phyloP scores from a whole-genome alignment of 2,113 vertebrate species.

The Coptodon rendalli region DNA sequence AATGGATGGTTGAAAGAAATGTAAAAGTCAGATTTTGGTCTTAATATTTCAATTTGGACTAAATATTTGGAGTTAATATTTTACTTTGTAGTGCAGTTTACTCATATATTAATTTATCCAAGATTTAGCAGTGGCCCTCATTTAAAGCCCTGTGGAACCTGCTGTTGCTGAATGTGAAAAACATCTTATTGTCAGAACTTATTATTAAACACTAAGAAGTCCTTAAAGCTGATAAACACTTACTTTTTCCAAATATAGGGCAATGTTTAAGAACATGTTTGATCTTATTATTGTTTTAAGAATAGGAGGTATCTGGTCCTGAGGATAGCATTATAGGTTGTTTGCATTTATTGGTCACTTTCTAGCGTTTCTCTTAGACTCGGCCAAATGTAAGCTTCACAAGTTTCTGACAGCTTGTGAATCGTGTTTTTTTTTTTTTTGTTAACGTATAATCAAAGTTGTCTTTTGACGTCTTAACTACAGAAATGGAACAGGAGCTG shows the following conservation, averaged over 20 bases:
- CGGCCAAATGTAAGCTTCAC: background rate
- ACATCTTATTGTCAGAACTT: background rate
- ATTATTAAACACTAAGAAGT: background rate
- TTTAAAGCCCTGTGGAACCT: background rate
- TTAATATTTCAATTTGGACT: background rate
- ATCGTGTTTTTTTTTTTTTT: background rate
- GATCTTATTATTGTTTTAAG: background rate
- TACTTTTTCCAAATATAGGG: background rate
- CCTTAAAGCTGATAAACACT: background rate
- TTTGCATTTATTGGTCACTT: background rate
- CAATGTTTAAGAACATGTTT: background rate
- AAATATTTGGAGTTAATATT: background rate
- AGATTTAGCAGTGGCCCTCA: background rate
- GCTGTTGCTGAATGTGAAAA: background rate
- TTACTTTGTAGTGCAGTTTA: background rate
- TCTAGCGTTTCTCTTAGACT: background rate
- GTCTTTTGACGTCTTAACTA: background rate
- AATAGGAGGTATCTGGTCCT: background rate
- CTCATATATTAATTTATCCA: background rate
- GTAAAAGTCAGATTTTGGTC: background rate
- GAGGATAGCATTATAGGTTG: background rate
- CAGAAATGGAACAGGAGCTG: background rate
- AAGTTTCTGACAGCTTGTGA: background rate
- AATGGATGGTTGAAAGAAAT: background rate
- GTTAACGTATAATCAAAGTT: background rate